phyloP scores from a whole-genome alignment of 1,140 invertebrate genomes.

The Eupristina koningsbergeri region DNA sequence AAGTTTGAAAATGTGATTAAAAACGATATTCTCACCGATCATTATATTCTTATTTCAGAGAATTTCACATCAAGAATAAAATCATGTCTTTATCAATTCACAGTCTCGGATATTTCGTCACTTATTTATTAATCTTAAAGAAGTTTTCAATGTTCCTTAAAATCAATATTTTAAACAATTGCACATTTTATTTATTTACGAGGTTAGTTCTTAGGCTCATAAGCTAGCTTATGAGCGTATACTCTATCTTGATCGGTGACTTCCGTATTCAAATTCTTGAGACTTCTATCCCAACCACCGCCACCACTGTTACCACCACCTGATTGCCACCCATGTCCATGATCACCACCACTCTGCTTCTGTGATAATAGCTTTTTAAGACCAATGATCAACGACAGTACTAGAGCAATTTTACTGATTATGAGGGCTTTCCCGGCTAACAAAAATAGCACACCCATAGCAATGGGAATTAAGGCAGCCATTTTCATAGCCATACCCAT shows the following conservation, averaged over 20 bases:
- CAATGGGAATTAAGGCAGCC: slow-evolving; percentile 81
- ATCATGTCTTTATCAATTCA: neutral
- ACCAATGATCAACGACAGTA: slow-evolving; percentile 83
- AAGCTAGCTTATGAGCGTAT: slow-evolving; percentile 79
- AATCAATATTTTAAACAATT: neutral
- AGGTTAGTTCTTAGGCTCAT: slow-evolving; percentile 58
- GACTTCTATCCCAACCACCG: slow-evolving; percentile 74
- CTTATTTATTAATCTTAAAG: neutral
- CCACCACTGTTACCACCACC: slow-evolving; percentile 75
- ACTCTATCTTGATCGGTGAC: slow-evolving; percentile 61
- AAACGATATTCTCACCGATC: neutral
- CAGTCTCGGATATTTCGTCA: slow-evolving; percentile 35
- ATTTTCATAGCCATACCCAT: slow-evolving; percentile 85
- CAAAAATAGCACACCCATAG: slow-evolving; percentile 82
- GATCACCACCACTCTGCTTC: slow-evolving; percentile 76
- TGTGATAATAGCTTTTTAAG: slow-evolving; percentile 83
- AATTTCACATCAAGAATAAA: slow-evolving; percentile 2
- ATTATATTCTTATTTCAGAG: neutral
- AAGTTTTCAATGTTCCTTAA: too few species aligned
- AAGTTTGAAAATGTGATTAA: neutral
- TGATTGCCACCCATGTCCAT: slow-evolving; percentile 62
- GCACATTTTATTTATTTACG: neutral
- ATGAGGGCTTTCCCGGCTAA: slow-evolving; percentile 85
- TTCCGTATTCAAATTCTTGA: slow-evolving; percentile 63
- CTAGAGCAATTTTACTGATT: slow-evolving; percentile 84